These are phyloP conservation scores for Eurosta solidaginis DNA, from an alignment of 1,140 invertebrate genomes.

Conservation along the genomic window DNA sequence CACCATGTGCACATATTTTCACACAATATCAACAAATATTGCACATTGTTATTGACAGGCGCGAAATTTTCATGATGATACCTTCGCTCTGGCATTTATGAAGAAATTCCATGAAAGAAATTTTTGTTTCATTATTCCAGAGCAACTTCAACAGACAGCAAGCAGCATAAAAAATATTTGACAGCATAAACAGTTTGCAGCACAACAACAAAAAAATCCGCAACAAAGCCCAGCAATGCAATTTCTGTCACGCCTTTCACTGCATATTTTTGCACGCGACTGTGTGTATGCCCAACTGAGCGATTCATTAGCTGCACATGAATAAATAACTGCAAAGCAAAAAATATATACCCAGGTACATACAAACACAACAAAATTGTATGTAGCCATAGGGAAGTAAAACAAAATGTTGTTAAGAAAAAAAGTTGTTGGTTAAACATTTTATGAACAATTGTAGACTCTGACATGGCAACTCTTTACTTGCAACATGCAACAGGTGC, in stretches of 20 bases:
- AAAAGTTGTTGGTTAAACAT: neutral
- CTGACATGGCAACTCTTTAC: neutral
- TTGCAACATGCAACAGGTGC: neutral
- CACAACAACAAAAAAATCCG: neutral
- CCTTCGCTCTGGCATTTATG: neutral
- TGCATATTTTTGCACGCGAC: neutral
- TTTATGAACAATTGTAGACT: neutral
- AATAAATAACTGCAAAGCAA: constrained; percentile 9
- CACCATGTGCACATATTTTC: too few species aligned
- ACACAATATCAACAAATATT: neutral
- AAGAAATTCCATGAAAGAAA: neutral
- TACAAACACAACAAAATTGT: neutral
- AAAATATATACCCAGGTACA: neutral
- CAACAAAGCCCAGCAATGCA: neutral
- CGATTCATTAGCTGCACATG: constrained; percentile 22
- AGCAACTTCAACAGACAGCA: neutral
- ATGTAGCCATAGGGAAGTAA: constrained; percentile 2
- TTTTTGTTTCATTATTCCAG: neutral
- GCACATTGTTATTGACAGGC: neutral
- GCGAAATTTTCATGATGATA: neutral
- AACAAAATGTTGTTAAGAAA: neutral
- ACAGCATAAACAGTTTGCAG: neutral
- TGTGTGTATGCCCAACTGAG: neutral
- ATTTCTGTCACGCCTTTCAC: constrained; percentile 16
- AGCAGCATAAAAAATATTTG: neutral